Evolutionary conservation across 2,113 vertebrate genomes (phyloP).

Genomic region (Meriones unguiculatus): DNA sequence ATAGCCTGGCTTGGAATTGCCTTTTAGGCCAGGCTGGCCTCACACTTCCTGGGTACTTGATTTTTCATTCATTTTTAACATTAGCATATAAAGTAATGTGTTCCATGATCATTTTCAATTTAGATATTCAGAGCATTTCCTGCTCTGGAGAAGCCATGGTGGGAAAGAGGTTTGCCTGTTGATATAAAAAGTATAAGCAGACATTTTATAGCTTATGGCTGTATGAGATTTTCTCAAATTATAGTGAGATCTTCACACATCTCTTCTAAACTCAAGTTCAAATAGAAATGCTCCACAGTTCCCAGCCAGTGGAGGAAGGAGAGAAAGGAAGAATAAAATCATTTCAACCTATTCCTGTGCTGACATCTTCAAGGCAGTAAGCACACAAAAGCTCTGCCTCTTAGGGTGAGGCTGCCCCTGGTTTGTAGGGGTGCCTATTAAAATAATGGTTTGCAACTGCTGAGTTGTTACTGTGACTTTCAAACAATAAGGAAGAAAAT

Average conservation of each 20-base stretch:
- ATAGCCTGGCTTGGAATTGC: background rate
- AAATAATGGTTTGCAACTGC: background rate
- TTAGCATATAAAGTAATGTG: background rate
- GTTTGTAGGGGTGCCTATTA: background rate
- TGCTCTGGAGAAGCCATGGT: background rate
- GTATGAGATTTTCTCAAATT: background rate
- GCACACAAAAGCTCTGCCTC: background rate
- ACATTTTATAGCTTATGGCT: background rate
- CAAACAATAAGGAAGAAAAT: conserved; percentile 42
- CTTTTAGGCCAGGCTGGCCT: background rate
- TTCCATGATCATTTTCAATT: background rate
- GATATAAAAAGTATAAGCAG: background rate
- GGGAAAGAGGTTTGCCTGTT: too few species aligned
- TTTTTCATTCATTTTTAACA: background rate
- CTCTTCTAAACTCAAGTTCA: conserved; percentile 29
- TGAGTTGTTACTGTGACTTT: conserved; percentile 18
- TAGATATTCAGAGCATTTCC: background rate
- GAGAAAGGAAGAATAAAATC: background rate
- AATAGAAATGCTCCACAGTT: background rate
- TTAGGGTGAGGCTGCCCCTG: background rate
- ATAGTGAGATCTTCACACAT: background rate
- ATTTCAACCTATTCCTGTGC: background rate
- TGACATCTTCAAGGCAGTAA: background rate
- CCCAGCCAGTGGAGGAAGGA: background rate
- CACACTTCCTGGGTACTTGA: background rate